Base-by-base conservation (phyloP, 2,797 vertebrate genomes). In the Pangasius mekongensis region DNA sequence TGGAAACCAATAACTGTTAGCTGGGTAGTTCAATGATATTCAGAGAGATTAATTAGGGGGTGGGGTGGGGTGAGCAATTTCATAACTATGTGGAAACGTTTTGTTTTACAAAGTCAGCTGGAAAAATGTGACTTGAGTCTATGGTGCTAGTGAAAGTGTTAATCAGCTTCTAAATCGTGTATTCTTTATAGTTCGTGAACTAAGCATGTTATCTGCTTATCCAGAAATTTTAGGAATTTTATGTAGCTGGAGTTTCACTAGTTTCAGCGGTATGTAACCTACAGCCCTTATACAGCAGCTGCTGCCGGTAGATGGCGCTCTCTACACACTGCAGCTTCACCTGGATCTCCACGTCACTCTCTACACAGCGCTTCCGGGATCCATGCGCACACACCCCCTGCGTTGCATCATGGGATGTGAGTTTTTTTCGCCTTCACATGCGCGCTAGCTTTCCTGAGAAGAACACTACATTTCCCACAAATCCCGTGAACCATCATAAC, bases 261-360 rank as follows among this genome's bases (percentile, higher is more conserved):
- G 36, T 71, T 39, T 22, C 39, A 71, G 3, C 67, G 9, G 30
- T 71, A 8, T 71, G 67, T 36, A 69, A 16, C 30, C 67, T 36
- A 8, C 14, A 39, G 2, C 27, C 11, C n/a, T 64, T n/a, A 36
- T 18, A 67, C 11, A 14, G 4, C 5, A 18, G 5, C 4, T 33
- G 30, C 30, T 36, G 66, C 64, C 7, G 60, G 20, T 47, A 56
- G 71, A 56, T 43, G 87, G 69, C 71, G 71, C 71, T 39, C 56
- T 76, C 0, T 14, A 27, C 58, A 16, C 81, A 13, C 69, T 20
- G 2, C 60, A 27, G 24, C 1, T 18, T 52, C 30, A 7, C 39
- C 3, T 2, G 24, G 18, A 80, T 60, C 89, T 91, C 90, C 90
- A 91, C 90, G 89, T 91, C 90, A 91, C 82, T 14, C 85, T 60